Base-by-base conservation (phyloP, 2,888 invertebrate species). In the Pammene fasciana region DNA sequence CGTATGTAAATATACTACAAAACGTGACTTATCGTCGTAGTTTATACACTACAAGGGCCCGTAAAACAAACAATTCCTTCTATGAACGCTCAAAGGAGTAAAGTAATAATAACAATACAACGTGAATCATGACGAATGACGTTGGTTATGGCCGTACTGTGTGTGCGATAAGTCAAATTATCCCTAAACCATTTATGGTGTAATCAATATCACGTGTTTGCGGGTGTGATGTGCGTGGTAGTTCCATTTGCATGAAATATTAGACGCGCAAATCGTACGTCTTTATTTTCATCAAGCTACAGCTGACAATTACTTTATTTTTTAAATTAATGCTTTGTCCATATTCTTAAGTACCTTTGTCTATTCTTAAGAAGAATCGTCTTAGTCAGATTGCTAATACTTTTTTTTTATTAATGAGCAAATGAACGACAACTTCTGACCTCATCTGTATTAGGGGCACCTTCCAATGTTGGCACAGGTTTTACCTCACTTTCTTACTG, bases 151-250 rank as follows among this genome's bases (percentile, higher is more conserved):
- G 34, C 5, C 16, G 38, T 26, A 26, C 7, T 14, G 13, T 62
- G 41, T 52, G 41, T 62, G 38, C 62, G 62, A 62, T 62, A 62
- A 62, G 52, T 50, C 50, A 62, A 62, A 52, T 62, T 52, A 18
- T 62, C 62, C 62, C n/a, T 50, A 26, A 52, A 50, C 62, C 62
- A 18, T 62, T 18, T 62, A 52, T 8, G 41, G 41, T 50, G 61
- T 50, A 52, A 48, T 52, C 41, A 62, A 48, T n/a, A n/a, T n/a
- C 61, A 62, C 50, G 61, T 41, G 50, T 50, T 5, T 41, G n/a
- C 13, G 26, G 5, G 50, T 26, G 13, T 52, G 26, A 8, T 52
- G 52, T 10, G 1, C 1, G 5, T 3, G 14, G n/a, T 46, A 9
- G 13, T 45, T 45, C 10, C 0, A 10, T 13, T 13, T 10, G 1